Evolutionary conservation across 2,888 invertebrate genomes (phyloP).

Genomic region (Phyto melanocephala): DNA sequence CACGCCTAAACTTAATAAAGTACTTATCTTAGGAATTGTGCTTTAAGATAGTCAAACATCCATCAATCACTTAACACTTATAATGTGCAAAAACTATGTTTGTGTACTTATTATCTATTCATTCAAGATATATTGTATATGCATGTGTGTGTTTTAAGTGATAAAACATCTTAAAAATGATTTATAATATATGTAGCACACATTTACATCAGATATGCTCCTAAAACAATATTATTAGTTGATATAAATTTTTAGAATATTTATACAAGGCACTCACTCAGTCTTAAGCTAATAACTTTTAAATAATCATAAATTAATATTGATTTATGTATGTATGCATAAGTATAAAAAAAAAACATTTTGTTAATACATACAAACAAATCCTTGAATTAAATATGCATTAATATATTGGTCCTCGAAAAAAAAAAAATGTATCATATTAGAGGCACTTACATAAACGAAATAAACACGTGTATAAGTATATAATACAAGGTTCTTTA

Average conservation of each 20-base stretch:
- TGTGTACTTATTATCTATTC: not conserved
- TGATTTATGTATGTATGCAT: not conserved
- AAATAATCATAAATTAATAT: constrained; percentile 32
- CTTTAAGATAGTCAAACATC: not conserved
- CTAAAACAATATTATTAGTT: constrained; percentile 30
- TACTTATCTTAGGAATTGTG: not conserved
- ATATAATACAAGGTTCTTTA: constrained; percentile 30
- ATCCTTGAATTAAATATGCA: constrained; percentile 4
- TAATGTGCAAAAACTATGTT: not conserved
- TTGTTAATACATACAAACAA: not conserved
- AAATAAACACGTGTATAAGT: not conserved
- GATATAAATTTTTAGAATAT: not conserved
- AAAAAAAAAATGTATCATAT: not conserved
- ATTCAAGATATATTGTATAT: not conserved
- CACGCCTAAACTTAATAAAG: not conserved
- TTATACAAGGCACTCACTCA: constrained; percentile 10
- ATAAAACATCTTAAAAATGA: constrained; percentile 40
- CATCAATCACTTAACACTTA: constrained; percentile 35
- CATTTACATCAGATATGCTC: constrained; percentile 3
- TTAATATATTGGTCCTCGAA: constrained; percentile 18
- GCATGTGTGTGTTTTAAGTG: not conserved
- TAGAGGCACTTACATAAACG: not conserved
- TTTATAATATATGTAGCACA: constrained; percentile 46
- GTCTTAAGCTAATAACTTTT: constrained; percentile 15
- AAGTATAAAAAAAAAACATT: not conserved